Evolutionary conservation across 2,797 vertebrate genomes (phyloP).

Genomic region (Smutsia gigantea): DNA sequence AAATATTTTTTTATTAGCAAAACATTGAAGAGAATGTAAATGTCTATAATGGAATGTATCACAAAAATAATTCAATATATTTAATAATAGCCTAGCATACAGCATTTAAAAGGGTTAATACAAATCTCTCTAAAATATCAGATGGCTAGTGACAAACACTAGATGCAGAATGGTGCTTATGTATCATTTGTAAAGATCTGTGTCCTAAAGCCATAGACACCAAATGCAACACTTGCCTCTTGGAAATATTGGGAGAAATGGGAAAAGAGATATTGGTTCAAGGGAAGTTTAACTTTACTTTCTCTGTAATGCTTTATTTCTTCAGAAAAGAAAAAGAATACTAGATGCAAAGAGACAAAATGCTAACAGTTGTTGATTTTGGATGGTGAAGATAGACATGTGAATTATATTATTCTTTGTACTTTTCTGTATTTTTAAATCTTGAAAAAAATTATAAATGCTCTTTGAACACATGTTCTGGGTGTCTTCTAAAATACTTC

Average conservation of each 20-base stretch:
- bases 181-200: background rate
- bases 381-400: background rate
- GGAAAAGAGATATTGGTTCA: background rate
- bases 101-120: background rate
- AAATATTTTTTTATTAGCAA: conserved; percentile 7
- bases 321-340: conserved; percentile 10
- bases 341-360: background rate
- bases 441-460: conserved; percentile 13
- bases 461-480: conserved; percentile 56
- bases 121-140: background rate
- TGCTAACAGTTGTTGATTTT: background rate
- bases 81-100: background rate
- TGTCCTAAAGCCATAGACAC: background rate
- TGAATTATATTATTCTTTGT: conserved; percentile 26
- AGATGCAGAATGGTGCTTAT: fast-evolving
- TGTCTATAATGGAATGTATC: background rate
- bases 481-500: conserved; percentile 24
- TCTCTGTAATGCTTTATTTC: conserved; percentile 9
- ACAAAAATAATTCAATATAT: background rate
- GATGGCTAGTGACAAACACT: background rate
- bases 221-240: fast-evolving
- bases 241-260: no score
- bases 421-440: conserved; percentile 50
- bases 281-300: background rate
- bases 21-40: background rate